These are phyloP conservation scores for Potamarius usumacintae DNA, from an alignment of 2,113 vertebrate genomes.

Conservation along the genomic window DNA sequence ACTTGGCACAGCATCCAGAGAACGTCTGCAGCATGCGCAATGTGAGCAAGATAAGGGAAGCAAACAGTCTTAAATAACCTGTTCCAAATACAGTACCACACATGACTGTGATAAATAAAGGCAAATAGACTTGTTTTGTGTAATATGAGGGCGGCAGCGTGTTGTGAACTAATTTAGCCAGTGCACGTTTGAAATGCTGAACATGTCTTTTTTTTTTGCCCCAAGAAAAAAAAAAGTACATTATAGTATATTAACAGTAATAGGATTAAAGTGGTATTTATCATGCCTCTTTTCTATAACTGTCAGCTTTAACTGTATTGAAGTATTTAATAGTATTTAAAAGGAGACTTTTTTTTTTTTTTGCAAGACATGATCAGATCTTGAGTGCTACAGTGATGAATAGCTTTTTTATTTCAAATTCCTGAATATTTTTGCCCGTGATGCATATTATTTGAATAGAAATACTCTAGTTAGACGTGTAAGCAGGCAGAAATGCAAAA, in stretches of 20 bases:
- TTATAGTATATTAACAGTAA: background rate
- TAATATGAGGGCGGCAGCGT: background rate
- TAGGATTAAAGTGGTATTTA: background rate
- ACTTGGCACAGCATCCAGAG: background rate
- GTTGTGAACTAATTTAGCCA: background rate
- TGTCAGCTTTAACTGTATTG: no score
- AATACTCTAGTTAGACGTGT: background rate
- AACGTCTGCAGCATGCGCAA: constrained; percentile 19
- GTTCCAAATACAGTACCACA: background rate
- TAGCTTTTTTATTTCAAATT: background rate
- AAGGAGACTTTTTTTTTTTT: background rate
- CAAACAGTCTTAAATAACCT: background rate
- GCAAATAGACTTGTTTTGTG: constrained; percentile 25
- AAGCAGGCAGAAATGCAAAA: background rate
- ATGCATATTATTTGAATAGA: background rate
- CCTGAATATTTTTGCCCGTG: background rate
- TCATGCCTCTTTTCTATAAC: background rate
- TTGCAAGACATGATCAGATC: background rate
- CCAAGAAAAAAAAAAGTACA: background rate
- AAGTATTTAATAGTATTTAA: background rate
- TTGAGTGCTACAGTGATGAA: background rate
- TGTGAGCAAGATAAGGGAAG: background rate
- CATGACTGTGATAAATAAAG: constrained; percentile 12
- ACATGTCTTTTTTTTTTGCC: background rate
- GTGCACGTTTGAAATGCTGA: background rate